phyloP scores from a whole-genome alignment of 2,797 vertebrate species.

The Oreortyx pictus region DNA sequence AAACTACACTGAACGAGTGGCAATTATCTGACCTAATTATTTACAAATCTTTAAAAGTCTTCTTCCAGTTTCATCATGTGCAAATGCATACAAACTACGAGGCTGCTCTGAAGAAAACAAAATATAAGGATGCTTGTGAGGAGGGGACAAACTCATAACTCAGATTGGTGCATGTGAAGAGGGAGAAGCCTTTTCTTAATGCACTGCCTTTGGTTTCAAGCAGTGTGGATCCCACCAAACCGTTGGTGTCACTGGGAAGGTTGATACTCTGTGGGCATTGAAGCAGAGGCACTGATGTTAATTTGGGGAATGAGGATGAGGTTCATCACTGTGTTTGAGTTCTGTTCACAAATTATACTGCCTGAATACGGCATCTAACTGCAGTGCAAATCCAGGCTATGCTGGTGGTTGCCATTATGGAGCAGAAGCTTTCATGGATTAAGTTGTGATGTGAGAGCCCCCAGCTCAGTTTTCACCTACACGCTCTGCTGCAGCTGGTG shows the following conservation, averaged over 20 bases:
- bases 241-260: background rate
- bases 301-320: background rate
- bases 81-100: background rate
- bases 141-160: background rate
- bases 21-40: background rate
- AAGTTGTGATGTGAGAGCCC: background rate
- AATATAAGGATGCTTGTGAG: background rate
- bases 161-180: background rate
- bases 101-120: background rate
- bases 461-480: background rate
- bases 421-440: background rate
- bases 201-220: background rate
- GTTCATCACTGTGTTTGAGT: background rate
- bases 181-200: background rate
- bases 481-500: background rate
- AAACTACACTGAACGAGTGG: background rate
- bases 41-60: background rate
- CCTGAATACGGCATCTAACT: background rate
- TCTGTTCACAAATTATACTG: background rate
- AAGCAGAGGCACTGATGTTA: background rate
- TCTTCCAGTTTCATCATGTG: background rate
- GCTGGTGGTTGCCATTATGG: rapidly evolving
- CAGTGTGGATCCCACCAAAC: background rate
- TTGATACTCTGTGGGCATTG: rapidly evolving
- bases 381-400: background rate